Evolutionary conservation across 1,140 invertebrate genomes (phyloP).

Genomic region (Bombus huntii): DNA sequence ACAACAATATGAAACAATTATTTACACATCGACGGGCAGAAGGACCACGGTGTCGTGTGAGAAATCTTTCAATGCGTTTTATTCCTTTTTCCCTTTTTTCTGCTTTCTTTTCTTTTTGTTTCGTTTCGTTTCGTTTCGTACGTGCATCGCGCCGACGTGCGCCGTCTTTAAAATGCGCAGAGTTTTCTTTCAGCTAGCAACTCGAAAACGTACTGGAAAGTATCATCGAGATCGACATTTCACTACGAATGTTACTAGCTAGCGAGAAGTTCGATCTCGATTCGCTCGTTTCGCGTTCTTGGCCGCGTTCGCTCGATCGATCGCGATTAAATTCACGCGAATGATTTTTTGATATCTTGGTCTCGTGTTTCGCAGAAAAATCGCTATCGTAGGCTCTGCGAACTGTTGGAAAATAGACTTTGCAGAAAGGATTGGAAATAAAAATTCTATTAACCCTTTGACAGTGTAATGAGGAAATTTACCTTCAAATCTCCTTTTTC

Average conservation of each 20-base stretch:
- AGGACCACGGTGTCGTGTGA: slow-evolving; percentile 52
- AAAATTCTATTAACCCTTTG: background rate
- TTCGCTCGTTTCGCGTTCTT: no score
- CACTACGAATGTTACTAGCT: no score
- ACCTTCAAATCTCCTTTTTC: no score
- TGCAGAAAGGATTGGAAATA: no score
- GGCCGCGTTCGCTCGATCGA: background rate
- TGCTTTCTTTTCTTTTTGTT: background rate
- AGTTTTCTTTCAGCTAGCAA: background rate
- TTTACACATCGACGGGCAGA: slow-evolving; percentile 65
- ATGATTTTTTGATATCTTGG: background rate
- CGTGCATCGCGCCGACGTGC: slow-evolving; percentile 1
- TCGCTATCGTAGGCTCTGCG: background rate
- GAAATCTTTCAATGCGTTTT: slow-evolving; percentile 17
- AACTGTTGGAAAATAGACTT: background rate
- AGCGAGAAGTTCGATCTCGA: no score
- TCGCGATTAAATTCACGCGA: background rate
- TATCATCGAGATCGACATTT: background rate
- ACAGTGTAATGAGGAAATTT: no score
- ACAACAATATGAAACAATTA: slow-evolving; percentile 72
- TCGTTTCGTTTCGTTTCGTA: background rate
- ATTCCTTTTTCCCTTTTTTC: background rate
- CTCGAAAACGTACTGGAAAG: no score
- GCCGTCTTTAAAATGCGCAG: background rate
- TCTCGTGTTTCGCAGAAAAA: background rate